phyloP scores from a whole-genome alignment of 2,113 vertebrate species.

The Atherinomorus stipes region DNA sequence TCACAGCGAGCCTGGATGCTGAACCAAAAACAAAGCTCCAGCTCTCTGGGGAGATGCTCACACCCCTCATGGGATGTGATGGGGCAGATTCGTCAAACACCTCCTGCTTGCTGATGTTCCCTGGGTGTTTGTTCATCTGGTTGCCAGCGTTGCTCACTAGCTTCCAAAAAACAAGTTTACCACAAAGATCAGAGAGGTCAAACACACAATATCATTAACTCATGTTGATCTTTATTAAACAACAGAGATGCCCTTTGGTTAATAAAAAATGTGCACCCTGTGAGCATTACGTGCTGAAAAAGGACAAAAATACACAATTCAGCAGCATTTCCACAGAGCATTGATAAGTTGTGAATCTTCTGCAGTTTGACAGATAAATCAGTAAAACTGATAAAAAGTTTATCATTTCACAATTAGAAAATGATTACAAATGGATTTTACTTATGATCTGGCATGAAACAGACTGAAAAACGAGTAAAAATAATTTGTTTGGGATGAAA shows the following conservation, averaged over 20 bases:
- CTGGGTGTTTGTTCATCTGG: constrained; percentile 46
- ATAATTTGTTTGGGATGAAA: no score
- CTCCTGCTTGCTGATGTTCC: constrained; percentile 27
- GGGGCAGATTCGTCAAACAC: constrained; percentile 42
- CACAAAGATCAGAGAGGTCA: constrained; percentile 35
- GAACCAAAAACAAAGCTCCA: constrained; percentile 20
- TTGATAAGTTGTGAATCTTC: neutral
- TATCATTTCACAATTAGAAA: constrained; percentile 17
- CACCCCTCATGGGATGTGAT: neutral
- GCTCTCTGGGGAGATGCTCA: constrained; percentile 36
- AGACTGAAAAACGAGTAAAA: no score
- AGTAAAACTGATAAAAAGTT: constrained; percentile 2
- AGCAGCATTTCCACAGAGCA: neutral
- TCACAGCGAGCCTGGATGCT: neutral
- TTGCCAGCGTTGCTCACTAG: constrained; percentile 46
- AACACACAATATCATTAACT: constrained; percentile 12
- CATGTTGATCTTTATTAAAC: constrained; percentile 25
- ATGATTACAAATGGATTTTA: neutral
- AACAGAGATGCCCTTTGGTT: neutral
- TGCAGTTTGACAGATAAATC: neutral
- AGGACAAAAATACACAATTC: neutral
- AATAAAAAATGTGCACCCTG: constrained; percentile 9
- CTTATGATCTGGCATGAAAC: neutral
- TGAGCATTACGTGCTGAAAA: neutral
- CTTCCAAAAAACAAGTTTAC: constrained; percentile 7